Conservation (phyloP, 2,797 vertebrate species). For the Lithobates sylvaticus region DNA sequence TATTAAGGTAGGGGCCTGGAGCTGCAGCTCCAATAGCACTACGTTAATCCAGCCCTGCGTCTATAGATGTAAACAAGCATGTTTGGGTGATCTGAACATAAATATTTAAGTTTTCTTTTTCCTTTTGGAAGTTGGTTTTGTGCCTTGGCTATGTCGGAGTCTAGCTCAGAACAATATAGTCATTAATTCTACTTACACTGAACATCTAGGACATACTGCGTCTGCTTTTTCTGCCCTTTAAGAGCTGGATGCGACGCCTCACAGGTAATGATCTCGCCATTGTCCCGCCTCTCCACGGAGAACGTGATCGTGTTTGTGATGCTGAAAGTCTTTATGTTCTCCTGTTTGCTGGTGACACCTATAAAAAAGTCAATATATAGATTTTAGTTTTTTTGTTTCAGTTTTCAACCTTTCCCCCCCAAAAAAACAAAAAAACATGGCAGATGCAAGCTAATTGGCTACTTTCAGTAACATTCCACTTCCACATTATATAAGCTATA, state of each 20-base stretch:
- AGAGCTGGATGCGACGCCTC: slow-evolving; percentile 85
- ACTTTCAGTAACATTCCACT: too few species aligned
- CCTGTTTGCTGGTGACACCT: slow-evolving; percentile 88
- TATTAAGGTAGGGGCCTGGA: too few species aligned
- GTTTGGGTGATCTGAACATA: neutral
- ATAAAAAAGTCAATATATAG: neutral
- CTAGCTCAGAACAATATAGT: neutral
- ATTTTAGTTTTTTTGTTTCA: neutral
- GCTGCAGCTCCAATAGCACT: too few species aligned
- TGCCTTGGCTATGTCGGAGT: neutral
- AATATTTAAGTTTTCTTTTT: too few species aligned
- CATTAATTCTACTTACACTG: slow-evolving; percentile 81
- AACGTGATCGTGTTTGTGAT: slow-evolving; percentile 85
- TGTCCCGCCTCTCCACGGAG: slow-evolving; percentile 87
- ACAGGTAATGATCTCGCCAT: slow-evolving; percentile 85
- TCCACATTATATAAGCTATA: too few species aligned
- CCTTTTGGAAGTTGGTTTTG: neutral
- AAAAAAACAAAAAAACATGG: neutral
- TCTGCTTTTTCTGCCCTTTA: slow-evolving; percentile 82
- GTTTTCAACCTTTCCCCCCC: neutral
- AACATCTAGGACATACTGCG: slow-evolving; percentile 89
- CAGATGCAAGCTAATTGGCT: too few species aligned
- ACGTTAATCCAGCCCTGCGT: too few species aligned
- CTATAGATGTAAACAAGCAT: too few species aligned
- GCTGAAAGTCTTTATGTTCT: slow-evolving; percentile 86